Evolutionary conservation across 2,888 invertebrate genomes (phyloP).

Genomic region (Nowickia ferox): DNA sequence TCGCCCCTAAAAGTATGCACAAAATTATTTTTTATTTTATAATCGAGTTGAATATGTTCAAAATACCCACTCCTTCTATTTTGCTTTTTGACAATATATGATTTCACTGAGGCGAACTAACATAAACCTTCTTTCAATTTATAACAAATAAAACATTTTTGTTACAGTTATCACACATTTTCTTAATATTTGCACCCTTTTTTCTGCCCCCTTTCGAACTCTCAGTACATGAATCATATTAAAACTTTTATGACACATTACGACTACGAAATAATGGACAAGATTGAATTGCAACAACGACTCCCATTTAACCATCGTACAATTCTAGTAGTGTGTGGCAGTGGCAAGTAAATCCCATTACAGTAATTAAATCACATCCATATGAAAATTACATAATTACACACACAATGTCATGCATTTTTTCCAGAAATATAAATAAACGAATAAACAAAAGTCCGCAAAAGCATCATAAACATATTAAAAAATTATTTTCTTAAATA

Average conservation of each 20-base stretch:
- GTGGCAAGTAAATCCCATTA: constrained; percentile 80
- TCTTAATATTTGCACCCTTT: constrained; percentile 14
- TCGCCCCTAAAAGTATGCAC: no score
- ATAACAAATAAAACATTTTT: neutral
- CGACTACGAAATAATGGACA: constrained; percentile 33
- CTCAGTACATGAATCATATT: constrained; percentile 79
- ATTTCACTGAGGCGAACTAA: no score
- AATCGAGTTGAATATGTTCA: no score
- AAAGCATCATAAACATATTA: constrained; percentile 81
- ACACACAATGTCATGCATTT: constrained; percentile 57
- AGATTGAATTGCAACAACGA: constrained; percentile 32
- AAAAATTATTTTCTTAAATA: constrained; percentile 82
- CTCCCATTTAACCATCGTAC: constrained; percentile 15
- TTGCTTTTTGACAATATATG: no score
- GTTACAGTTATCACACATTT: neutral
- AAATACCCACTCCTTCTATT: no score
- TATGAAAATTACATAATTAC: constrained; percentile 82
- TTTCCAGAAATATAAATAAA: constrained; percentile 37
- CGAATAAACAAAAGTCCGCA: constrained; percentile 58
- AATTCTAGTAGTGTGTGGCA: constrained; percentile 40
- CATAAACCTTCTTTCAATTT: no score
- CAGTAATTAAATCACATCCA: constrained; percentile 82
- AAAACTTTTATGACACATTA: constrained; percentile 81
- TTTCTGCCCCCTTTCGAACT: constrained; percentile 44
- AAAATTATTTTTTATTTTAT: no score